Conservation (phyloP, 2,113 vertebrate species). For the Hypomesus transpacificus region DNA sequence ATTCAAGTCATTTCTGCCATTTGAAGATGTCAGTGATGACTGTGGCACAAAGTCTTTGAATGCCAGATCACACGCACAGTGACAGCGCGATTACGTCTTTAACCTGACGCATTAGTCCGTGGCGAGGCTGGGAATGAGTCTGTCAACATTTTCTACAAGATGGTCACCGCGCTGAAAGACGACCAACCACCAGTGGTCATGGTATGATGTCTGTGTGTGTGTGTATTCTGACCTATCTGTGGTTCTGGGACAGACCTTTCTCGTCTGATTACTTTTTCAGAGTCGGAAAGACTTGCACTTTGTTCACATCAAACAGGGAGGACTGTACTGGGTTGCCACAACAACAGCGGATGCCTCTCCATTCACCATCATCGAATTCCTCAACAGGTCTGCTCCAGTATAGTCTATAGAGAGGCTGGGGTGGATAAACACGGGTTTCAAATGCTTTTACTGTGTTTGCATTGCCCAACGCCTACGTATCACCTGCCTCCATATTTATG, state of each 20-base stretch:
- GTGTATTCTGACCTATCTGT: neutral
- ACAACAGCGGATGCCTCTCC: slow-evolving; percentile 72
- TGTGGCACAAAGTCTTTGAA: too few species aligned
- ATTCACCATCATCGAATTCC: slow-evolving; percentile 81
- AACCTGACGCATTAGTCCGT: slow-evolving; percentile 65
- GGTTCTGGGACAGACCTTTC: neutral
- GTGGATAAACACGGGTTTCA: too few species aligned
- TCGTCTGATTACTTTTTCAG: slow-evolving; percentile 45
- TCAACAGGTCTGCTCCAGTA: slow-evolving; percentile 72
- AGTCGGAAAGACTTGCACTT: slow-evolving; percentile 75
- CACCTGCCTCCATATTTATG: neutral
- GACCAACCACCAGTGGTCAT: slow-evolving; percentile 86
- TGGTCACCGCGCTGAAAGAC: slow-evolving; percentile 75
- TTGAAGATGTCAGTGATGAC: too few species aligned
- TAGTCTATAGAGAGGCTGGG: too few species aligned
- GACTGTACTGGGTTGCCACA: slow-evolving; percentile 83
- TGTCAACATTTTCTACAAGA: slow-evolving; percentile 76
- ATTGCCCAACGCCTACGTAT: neutral
- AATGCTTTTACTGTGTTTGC: neutral
- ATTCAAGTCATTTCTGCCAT: too few species aligned
- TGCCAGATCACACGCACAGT: too few species aligned
- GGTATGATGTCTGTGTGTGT: slow-evolving; percentile 57
- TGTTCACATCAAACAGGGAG: slow-evolving; percentile 79
- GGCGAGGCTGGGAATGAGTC: slow-evolving; percentile 72
- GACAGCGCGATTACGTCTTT: slow-evolving; percentile 6